Evolutionary conservation across 2,888 invertebrate species (phyloP).

Genomic region (Oscheius sp.): DNA sequence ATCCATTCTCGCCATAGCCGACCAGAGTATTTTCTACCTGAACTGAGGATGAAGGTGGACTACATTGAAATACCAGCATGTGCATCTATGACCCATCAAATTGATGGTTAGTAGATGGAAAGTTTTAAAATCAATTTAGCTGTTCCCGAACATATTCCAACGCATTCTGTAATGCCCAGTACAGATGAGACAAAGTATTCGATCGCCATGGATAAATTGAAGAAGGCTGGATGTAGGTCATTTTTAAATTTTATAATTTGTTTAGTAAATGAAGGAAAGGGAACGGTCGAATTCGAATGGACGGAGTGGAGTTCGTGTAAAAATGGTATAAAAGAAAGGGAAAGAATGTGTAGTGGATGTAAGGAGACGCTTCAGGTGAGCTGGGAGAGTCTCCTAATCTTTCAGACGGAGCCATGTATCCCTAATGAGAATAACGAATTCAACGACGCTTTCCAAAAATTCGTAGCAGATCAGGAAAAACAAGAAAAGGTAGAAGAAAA

Average conservation of each 20-base stretch:
- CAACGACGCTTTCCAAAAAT: constrained; percentile 43
- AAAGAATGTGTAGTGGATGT: constrained; percentile 55
- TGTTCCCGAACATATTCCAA: not conserved
- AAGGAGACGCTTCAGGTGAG: constrained; percentile 48
- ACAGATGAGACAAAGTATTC: constrained; percentile 9
- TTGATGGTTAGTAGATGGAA: constrained; percentile 3
- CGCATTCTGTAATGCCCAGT: not conserved
- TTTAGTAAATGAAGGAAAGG: constrained; percentile 26
- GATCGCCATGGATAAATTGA: constrained; percentile 1
- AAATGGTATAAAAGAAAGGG: constrained; percentile 43
- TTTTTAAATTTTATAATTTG: not conserved
- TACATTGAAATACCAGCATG: constrained; percentile 53
- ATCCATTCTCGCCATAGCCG: constrained; percentile 59
- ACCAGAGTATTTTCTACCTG: constrained; percentile 60
- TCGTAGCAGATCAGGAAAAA: constrained; percentile 41
- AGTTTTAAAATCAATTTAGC: not conserved
- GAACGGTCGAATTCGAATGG: constrained; percentile 47
- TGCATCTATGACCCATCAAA: constrained; percentile 6
- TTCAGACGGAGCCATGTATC: constrained; percentile 29
- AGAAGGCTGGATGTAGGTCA: not conserved
- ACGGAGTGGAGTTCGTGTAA: constrained; percentile 58
- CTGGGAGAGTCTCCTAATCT: not conserved
- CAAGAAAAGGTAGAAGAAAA: not conserved
- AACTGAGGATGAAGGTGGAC: constrained; percentile 46
- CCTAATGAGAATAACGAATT: constrained; percentile 43